Evolutionary conservation across 2,113 vertebrate genomes (phyloP).

Genomic region (Oryzias melastigma): DNA sequence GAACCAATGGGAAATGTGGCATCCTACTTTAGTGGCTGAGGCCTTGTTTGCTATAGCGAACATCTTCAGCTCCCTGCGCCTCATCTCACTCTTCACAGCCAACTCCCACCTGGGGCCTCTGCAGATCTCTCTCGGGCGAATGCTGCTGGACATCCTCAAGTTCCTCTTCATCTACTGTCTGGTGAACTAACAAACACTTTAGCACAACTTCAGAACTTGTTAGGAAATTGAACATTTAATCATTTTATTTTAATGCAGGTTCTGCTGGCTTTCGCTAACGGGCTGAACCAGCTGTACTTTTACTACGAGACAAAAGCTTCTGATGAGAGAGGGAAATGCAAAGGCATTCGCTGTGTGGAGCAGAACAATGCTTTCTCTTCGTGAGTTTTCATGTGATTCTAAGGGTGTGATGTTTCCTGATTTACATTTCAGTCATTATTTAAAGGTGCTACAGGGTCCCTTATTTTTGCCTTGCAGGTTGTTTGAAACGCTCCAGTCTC

Average conservation of each 20-base stretch:
- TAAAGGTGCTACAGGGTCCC: too few relatives aligned
- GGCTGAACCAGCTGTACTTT: conserved; percentile 99
- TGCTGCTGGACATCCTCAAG: conserved; percentile 99
- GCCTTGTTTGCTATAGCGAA: conserved; percentile 98
- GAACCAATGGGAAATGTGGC: conserved; percentile 97
- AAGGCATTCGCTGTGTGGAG: conserved; percentile 95
- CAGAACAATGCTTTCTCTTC: conserved; percentile 99
- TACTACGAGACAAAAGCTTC: conserved; percentile 95
- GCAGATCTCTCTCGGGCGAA: conserved; percentile 96
- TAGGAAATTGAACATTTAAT: not conserved
- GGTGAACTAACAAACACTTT: conserved; percentile 64
- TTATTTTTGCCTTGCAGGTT: conserved; percentile 77
- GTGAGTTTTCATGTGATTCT: conserved; percentile 76
- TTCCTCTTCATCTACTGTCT: conserved; percentile 99
- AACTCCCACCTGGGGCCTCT: conserved; percentile 98
- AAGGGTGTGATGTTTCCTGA: too few relatives aligned
- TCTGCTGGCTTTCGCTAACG: conserved; percentile 95
- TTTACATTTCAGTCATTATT: too few relatives aligned
- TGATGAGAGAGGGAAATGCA: conserved; percentile 88
- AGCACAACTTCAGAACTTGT: not conserved
- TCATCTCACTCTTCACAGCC: conserved; percentile 98
- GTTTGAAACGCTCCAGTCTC: conserved; percentile 96
- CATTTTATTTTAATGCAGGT: conserved; percentile 54
- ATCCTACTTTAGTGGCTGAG: conserved; percentile 95
- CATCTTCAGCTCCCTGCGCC: conserved; percentile 96